Percentiles rank a stretch among this genome's conserved stretches.
phyloP scores from a whole-genome alignment of 2,888 invertebrate species.

The Laothoe populi region DNA sequence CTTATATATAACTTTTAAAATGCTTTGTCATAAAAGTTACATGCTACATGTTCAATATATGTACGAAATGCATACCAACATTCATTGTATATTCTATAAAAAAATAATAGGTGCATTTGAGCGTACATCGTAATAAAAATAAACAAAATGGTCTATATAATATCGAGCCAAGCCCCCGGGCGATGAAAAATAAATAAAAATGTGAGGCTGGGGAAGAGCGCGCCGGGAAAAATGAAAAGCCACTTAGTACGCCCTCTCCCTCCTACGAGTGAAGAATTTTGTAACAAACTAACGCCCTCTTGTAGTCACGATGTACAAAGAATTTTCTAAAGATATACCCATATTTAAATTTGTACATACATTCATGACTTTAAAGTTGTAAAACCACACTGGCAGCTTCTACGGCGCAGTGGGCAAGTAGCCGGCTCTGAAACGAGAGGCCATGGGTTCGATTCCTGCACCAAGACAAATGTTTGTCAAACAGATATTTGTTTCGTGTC shows the following conservation, averaged over 20 bases:
- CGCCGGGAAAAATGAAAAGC: constrained; percentile 73
- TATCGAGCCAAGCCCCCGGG: constrained; percentile 67
- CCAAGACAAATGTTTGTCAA: too few species aligned
- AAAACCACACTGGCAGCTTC: too few species aligned
- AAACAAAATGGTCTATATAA: constrained; percentile 76
- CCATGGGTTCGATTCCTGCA: too few species aligned
- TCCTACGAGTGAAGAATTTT: constrained; percentile 49
- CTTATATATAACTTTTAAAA: too few species aligned
- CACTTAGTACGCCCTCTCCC: constrained; percentile 75
- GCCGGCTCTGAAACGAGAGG: too few species aligned
- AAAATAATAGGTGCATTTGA: constrained; percentile 71
- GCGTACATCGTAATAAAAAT: constrained; percentile 74
- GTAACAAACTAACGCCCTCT: constrained; percentile 43
- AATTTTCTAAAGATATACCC: not conserved
- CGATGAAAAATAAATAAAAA: constrained; percentile 84
- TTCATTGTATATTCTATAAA: constrained; percentile 59
- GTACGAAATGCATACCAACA: constrained; percentile 29
- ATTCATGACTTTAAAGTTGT: too few species aligned
- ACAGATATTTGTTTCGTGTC: too few species aligned
- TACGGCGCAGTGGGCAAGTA: too few species aligned
- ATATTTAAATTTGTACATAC: not conserved
- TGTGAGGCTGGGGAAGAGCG: constrained; percentile 51
- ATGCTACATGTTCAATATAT: not conserved
- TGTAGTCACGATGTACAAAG: not conserved
- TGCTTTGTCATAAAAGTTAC: too few species aligned